Evolutionary conservation across 1,140 invertebrate genomes (phyloP).

Genomic region (Oedothorax gibbosus): DNA sequence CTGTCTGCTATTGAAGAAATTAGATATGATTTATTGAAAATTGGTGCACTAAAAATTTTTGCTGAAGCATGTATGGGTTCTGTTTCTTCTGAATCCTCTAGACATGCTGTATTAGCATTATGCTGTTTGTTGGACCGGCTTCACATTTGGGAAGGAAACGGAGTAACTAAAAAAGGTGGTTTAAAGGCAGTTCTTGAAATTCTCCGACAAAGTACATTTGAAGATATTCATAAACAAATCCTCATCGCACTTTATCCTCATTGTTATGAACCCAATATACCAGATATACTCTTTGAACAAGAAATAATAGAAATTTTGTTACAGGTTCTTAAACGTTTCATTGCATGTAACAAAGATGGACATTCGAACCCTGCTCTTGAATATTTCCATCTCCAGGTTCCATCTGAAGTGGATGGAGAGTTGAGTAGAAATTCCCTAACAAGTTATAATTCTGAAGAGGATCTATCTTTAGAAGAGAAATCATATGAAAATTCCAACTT

Average conservation of each 20-base stretch:
- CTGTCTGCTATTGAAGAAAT: conserved; percentile 3
- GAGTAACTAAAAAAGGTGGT: conserved; percentile 1
- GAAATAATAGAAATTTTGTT: conserved; percentile 18
- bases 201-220: not conserved
- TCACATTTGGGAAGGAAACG: conserved; percentile 27
- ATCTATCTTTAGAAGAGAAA: not conserved
- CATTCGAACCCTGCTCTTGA: not conserved
- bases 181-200: conserved; percentile 35
- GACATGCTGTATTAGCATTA: conserved; percentile 14
- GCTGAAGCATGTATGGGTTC: not conserved
- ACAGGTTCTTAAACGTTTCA: conserved; percentile 12
- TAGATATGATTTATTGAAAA: conserved; percentile 17
- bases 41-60: conserved; percentile 37
- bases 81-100: conserved; percentile 13
- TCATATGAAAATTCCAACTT: not conserved
- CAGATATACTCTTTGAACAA: conserved; percentile 15
- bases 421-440: not conserved
- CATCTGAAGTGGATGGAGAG: not conserved
- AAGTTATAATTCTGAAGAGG: not conserved
- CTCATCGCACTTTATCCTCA: conserved; percentile 8
- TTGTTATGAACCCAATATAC: not conserved
- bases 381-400: not conserved
- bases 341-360: not conserved
- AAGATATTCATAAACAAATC: conserved; percentile 43
- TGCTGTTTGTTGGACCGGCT: conserved; percentile 26